Evolutionary conservation across 2,797 vertebrate species (phyloP), one percentile per base, ranked within the genome.

Genomic region (Atherinosoma microstoma): DNA sequence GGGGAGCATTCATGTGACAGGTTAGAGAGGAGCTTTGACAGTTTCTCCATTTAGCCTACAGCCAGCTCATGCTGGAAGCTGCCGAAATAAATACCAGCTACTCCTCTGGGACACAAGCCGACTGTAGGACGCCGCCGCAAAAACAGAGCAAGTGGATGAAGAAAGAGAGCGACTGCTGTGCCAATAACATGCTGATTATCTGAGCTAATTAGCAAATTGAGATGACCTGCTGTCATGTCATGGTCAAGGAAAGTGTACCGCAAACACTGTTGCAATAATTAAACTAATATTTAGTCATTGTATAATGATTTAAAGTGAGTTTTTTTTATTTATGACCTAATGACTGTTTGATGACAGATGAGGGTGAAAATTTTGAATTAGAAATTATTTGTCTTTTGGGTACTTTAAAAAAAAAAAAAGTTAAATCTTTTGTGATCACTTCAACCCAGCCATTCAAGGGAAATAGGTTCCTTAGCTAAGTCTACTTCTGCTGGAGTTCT

Each of bases 21-120:
- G 91, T 93, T 92, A 80, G 83, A 91, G 83, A 83, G 87, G 87
- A 80, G 85, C 88, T 89, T 79, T 91, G 91, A 92, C 92, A 89
- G 90, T 85, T 87, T 92, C 87, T 91, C 79, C 85, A 90, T 91
- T 92, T 91, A 92, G 88, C 90, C 86, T 66, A 78, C 78, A 85
- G 89, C 66, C 78, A 78, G 79, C 87, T 79, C 83, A 77, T 59
- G 83, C 82, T 89, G 81, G 86, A 89, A 87, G 77, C 80, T 82
- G 85, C 87, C 47, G 81, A 92, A 92, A 93, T 85, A 92, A 92
- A 93, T 90, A 89, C 87, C 74, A 90, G 70, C 66, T 69, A 79
- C 71, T 87, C 89, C 89, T 91, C 73, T 62, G 88, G 91, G 89
- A 88, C 56, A 40, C 42, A 10, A 76, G 83, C 80, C 58, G 87